Base-by-base conservation (phyloP, 2,113 vertebrate genomes). In the Haemorhous mexicanus region DNA sequence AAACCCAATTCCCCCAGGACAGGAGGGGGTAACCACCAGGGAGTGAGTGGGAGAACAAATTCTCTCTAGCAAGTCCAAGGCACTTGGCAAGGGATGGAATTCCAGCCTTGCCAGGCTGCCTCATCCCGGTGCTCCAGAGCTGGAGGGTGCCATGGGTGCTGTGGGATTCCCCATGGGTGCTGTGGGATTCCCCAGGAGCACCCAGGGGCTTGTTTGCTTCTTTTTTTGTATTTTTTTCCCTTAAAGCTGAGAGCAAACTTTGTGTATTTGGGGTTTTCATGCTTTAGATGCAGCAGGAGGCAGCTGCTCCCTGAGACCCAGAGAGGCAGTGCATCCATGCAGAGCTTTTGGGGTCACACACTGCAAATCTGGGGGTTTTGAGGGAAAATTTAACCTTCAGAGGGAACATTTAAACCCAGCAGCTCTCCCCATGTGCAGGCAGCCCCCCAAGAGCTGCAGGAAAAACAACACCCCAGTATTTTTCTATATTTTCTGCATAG, bases 31-130 rank as follows among this genome's bases (percentile, higher is more conserved):
- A 70, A 37, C 1, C 63, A 68, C 22, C 2, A 0, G 67, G 6
- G 56, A 81, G 50, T 39, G 80, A 80, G 53, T 1, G 1, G 64
- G 67, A 74, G 6, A 46, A 80, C 23, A 21, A 59, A 50, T 72
- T 53, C 53, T 74, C 49, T 52, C 39, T 55, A 80, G 72, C 78
- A 49, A 53, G 23, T 41, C 81, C 11, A 84, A 94, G 96, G 95
- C 93, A 94, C 89, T 89, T 75, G 28, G 67, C 59, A 84, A 53
- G 55, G 78, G 67, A 27, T 0, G 10, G 21, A 75, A 63, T 37
- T 43, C 86, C 88, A 52, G 69, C 55, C 44, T 22, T 16, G 24
- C 9, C 43, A 14, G 10, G 62, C 39, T 14, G 32, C 43, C 37
- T 59, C 47, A 27, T 32, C 55, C 67, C 6, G 0, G 3, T 41